phyloP scores from a whole-genome alignment of 1,140 invertebrate species.

The Diabrotica virgifera region DNA sequence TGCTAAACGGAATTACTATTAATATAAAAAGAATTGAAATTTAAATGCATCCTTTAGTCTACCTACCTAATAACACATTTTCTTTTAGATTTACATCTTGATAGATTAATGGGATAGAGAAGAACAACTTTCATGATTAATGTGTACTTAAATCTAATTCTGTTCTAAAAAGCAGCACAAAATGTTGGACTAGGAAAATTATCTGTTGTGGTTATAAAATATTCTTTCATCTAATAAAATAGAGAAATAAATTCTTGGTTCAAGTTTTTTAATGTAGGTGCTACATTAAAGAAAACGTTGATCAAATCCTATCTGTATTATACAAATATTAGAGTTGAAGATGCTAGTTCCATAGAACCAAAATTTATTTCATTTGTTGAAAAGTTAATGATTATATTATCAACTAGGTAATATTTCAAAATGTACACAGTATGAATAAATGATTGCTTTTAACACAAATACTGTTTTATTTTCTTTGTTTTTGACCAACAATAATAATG shows the following conservation, averaged over 20 bases:
- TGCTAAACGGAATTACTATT: no score
- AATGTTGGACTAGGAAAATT: neutral
- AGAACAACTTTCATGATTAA: neutral
- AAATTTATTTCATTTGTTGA: constrained; percentile 16
- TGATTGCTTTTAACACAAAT: constrained; percentile 28
- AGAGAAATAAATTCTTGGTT: constrained; percentile 1
- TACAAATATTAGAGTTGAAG: neutral
- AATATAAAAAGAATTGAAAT: no score
- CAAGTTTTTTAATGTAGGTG: neutral
- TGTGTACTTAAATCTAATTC: neutral
- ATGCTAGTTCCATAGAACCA: constrained; percentile 10
- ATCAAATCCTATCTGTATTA: neutral
- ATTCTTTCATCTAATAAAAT: neutral
- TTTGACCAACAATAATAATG: no score
- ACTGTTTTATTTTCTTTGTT: constrained; percentile 1
- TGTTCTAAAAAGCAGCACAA: neutral
- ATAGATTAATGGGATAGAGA: neutral
- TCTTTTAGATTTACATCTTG: neutral
- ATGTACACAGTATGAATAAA: constrained; percentile 23
- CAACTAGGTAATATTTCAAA: constrained; percentile 6
- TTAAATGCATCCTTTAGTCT: no score
- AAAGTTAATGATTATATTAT: constrained; percentile 7
- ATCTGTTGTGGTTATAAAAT: neutral
- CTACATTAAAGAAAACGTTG: neutral
- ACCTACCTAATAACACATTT: no score